These are phyloP conservation scores for Siphonodentalium dalli DNA, from an alignment of 2,888 invertebrate genomes.

Conservation along the genomic window DNA sequence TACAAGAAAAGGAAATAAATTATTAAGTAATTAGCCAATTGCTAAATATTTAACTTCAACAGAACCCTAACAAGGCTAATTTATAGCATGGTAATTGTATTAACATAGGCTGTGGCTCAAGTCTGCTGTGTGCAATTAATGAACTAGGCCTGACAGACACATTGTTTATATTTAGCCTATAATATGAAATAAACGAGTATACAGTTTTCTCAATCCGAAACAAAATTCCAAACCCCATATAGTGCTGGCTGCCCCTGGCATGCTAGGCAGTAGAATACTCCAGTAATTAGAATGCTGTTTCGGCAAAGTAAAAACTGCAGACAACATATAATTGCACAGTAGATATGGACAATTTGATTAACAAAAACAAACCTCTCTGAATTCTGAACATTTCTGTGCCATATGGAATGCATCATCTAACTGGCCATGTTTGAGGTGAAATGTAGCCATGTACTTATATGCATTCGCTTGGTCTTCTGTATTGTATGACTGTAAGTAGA, in stretches of 20 bases:
- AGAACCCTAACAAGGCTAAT: too few species aligned
- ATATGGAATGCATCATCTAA: conserved; percentile 89
- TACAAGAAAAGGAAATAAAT: too few species aligned
- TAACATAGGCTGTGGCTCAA: too few species aligned
- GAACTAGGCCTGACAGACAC: too few species aligned
- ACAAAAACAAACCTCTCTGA: conserved; percentile 75
- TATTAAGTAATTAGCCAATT: too few species aligned
- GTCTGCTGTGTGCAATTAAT: too few species aligned
- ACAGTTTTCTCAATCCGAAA: too few species aligned
- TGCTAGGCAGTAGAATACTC: not conserved
- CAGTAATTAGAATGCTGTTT: not conserved
- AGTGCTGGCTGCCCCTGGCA: not conserved
- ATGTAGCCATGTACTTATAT: conserved; percentile 88
- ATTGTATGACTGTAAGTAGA: conserved; percentile 68
- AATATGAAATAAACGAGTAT: too few species aligned
- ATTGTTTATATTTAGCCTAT: too few species aligned
- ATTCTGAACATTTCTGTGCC: conserved; percentile 93
- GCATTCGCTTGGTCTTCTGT: conserved; percentile 84
- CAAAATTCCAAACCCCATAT: not conserved
- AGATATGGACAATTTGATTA: not conserved
- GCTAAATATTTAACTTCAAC: too few species aligned
- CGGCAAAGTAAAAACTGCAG: not conserved
- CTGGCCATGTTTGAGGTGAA: conserved; percentile 81
- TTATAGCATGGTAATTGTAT: too few species aligned
- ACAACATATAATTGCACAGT: not conserved